Base-by-base conservation (phyloP, 2,797 vertebrate genomes). In the Chaenodraco wilsoni region DNA sequence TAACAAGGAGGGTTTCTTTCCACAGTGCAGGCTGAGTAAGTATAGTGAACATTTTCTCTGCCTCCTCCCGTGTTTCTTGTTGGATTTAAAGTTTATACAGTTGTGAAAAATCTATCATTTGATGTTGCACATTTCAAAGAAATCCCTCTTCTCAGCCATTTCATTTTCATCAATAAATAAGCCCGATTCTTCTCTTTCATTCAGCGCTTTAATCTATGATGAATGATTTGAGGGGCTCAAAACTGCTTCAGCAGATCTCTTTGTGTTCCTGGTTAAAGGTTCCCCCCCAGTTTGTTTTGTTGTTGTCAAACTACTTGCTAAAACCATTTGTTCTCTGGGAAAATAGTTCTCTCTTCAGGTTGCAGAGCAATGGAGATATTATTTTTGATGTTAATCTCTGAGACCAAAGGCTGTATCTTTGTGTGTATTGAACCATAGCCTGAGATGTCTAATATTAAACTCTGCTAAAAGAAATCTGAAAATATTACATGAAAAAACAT, bases 161-260 rank as follows among this genome's bases (percentile, higher is more conserved):
- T 92, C 83, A 92, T 92, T 92, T 85, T 87, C 89, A 93, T 94
- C 89, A 94, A 93, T 94, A 94, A 94, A 93, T 94, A 92, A 91
- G 83, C 83, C 82, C 77, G 64, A 85, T 83, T 89, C 73, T 84
- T 75, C 82, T 85, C 83, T 82, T 89, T 88, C 83, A 88, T 86
- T 92, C 86, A 82, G 77, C 2, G 27, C 88, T 91, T 84, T 79
- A 85, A 86, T 90, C 87, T 85, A 85, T 88, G 81, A 86, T 88
- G 90, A 88, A 92, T 92, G 88, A 92, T 92, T 91, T 88, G 76
- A 80, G 77, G 82, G 85, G 88, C 86, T 92, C 86, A 84, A 93
- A 91, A 84, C 76, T 76, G 81, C 88, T 78, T 83, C 78, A 85
- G 83, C 84, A 79, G 79, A 90, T 93, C 74, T 89, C 89, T 94